Evolutionary conservation across 2,888 invertebrate species (phyloP).

Genomic region (Callyntrura guangdongensis): DNA sequence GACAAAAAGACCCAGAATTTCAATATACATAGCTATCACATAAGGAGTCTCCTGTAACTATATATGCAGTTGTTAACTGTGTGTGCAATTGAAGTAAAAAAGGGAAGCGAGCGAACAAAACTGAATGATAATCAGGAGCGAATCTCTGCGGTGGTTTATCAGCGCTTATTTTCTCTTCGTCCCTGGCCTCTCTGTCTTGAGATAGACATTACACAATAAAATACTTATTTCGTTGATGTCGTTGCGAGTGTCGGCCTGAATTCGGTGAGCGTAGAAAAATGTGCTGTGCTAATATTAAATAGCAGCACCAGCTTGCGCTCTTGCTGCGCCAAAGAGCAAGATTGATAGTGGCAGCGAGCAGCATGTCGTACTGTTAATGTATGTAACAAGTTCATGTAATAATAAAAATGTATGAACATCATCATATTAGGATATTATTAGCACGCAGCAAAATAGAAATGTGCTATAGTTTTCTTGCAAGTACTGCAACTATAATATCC

Average conservation of each 20-base stretch:
- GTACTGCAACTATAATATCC: background rate
- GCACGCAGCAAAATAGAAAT: background rate
- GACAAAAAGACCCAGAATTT: slow-evolving; percentile 34
- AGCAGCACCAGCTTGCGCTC: background rate
- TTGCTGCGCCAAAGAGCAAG: slow-evolving; percentile 2
- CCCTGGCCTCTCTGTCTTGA: slow-evolving; percentile 50
- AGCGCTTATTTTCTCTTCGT: slow-evolving; percentile 64
- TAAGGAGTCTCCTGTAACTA: background rate
- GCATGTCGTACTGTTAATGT: slow-evolving; percentile 2
- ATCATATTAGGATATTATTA: background rate
- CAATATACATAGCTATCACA: background rate
- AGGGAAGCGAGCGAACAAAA: slow-evolving; percentile 61
- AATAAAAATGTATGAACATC: slow-evolving; percentile 24
- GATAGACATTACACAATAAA: slow-evolving; percentile 24
- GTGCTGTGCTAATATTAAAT: slow-evolving; percentile 47
- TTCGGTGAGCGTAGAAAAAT: slow-evolving; percentile 29
- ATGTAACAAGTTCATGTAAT: slow-evolving; percentile 35
- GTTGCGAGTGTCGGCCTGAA: slow-evolving; percentile 25
- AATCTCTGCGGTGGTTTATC: slow-evolving; percentile 79
- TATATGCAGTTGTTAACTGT: background rate
- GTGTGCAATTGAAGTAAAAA: slow-evolving; percentile 30
- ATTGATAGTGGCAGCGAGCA: slow-evolving; percentile 65
- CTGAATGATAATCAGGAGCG: slow-evolving; percentile 80
- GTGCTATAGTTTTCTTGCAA: background rate
- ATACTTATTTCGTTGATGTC: slow-evolving; percentile 4